These are phyloP conservation scores for Gryllus longicercus DNA, from an alignment of 2,888 invertebrate species.

Conservation along the genomic window DNA sequence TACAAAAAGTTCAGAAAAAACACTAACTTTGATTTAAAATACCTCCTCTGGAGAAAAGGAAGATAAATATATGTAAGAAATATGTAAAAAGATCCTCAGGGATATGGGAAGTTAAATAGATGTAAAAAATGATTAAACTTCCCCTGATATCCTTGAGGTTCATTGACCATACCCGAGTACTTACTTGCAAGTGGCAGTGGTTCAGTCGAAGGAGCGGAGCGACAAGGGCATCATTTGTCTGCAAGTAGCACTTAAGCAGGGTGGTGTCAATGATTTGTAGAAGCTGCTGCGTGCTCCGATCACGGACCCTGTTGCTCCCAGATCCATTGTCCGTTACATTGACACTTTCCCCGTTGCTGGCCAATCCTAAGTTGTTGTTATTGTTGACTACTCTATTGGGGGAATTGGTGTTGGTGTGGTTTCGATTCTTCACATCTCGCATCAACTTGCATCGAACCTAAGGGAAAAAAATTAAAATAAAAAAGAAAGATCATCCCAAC, in stretches of 20 bases:
- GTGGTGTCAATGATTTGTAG: constrained; percentile 96
- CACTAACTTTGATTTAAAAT: too few species aligned
- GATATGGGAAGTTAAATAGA: too few species aligned
- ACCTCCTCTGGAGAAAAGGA: too few species aligned
- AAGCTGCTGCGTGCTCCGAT: constrained; percentile 60
- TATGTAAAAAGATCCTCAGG: too few species aligned
- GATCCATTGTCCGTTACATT: not conserved
- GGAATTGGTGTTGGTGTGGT: constrained; percentile 25
- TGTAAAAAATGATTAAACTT: too few species aligned
- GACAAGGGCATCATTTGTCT: constrained; percentile 94
- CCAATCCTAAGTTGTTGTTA: constrained; percentile 24
- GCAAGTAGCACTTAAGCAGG: constrained; percentile 91
- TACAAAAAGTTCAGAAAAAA: too few species aligned
- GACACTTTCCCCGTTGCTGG: not conserved
- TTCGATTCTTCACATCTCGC: constrained; percentile 24
- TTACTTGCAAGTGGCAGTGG: constrained; percentile 77
- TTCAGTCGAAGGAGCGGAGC: constrained; percentile 86
- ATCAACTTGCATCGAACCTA: constrained; percentile 43
- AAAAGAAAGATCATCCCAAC: too few species aligned
- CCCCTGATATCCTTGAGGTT: too few species aligned
- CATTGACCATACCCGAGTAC: not conserved
- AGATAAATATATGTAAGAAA: too few species aligned
- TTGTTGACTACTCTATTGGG: constrained; percentile 27
- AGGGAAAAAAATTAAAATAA: not conserved
- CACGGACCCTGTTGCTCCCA: constrained; percentile 30